These are phyloP conservation scores for Actenoides lindsayi DNA, from an alignment of 2,113 vertebrate genomes.

Conservation along the genomic window DNA sequence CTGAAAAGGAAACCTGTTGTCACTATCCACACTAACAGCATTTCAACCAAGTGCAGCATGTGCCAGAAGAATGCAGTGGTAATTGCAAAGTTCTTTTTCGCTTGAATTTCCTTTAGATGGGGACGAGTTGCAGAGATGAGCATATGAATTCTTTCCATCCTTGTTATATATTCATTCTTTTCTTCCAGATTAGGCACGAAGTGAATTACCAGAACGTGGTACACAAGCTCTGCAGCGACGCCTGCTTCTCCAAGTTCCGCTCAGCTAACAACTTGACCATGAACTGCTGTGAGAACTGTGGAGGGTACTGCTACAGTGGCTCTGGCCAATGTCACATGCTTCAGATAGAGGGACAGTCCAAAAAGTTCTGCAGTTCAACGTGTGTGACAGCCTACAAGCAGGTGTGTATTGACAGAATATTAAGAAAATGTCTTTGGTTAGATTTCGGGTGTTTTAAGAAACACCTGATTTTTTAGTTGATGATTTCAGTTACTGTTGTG, in stretches of 20 bases:
- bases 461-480: neutral
- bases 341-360: slow-evolving; percentile 84
- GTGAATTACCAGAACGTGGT: slow-evolving; percentile 90
- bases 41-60: slow-evolving; percentile 91
- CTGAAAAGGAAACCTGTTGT: slow-evolving; percentile 82
- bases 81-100: slow-evolving; percentile 14
- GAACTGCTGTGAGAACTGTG: slow-evolving; percentile 92
- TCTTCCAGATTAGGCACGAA: slow-evolving; percentile 88
- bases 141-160: neutral
- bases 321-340: slow-evolving; percentile 85
- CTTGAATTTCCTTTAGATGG: neutral
- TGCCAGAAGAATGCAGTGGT: slow-evolving; percentile 89
- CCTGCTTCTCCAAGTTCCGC: slow-evolving; percentile 93
- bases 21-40: slow-evolving; percentile 75
- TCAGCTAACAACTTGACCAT: slow-evolving; percentile 89
- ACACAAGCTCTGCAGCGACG: slow-evolving; percentile 93
- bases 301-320: slow-evolving; percentile 86
- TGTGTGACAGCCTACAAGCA: slow-evolving; percentile 89
- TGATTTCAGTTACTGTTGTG: neutral
- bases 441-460: neutral
- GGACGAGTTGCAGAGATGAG: neutral
- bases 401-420: slow-evolving; percentile 69
- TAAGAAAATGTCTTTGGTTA: neutral
- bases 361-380: slow-evolving; percentile 87
- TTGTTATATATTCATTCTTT: neutral